Percentiles rank a stretch among this genome's conserved stretches.
phyloP scores from a whole-genome alignment of 2,888 invertebrate species.

The Mylabris sibirica region DNA sequence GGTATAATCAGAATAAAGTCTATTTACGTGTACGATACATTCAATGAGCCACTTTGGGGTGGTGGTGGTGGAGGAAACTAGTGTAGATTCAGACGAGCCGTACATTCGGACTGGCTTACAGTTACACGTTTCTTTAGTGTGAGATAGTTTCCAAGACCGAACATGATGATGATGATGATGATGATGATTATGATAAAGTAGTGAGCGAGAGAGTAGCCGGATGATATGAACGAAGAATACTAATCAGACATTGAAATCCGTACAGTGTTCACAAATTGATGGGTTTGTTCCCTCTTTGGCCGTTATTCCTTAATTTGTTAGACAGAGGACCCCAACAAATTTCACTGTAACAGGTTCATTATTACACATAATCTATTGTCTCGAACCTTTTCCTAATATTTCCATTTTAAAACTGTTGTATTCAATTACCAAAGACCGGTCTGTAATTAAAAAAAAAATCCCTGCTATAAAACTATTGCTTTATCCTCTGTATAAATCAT shows the following conservation, averaged over 20 bases:
- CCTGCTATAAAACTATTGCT: too few relatives aligned
- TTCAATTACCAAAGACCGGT: background rate
- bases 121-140: background rate
- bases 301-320: constrained; percentile 5
- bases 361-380: constrained; percentile 10
- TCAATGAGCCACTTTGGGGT: background rate
- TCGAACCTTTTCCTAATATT: background rate
- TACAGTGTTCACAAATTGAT: constrained; percentile 1
- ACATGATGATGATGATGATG: background rate
- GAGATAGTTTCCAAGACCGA: constrained; percentile 6
- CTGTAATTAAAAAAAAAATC: too few relatives aligned
- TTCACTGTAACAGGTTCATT: background rate
- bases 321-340: background rate
- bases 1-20: constrained; percentile 3
- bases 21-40: constrained; percentile 1
- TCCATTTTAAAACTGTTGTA: background rate
- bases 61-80: background rate
- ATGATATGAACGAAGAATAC: constrained; percentile 9
- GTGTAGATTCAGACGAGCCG: too few relatives aligned
- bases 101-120: background rate
- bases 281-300: background rate
- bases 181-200: background rate
- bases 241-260: constrained; percentile 13
- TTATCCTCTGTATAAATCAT: too few relatives aligned
- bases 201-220: background rate